A percentile compares a stretch with the other conserved stretches of the same genome.
phyloP scores from a whole-genome alignment of 2,113 vertebrate species.

The Rhinogobius similis region DNA sequence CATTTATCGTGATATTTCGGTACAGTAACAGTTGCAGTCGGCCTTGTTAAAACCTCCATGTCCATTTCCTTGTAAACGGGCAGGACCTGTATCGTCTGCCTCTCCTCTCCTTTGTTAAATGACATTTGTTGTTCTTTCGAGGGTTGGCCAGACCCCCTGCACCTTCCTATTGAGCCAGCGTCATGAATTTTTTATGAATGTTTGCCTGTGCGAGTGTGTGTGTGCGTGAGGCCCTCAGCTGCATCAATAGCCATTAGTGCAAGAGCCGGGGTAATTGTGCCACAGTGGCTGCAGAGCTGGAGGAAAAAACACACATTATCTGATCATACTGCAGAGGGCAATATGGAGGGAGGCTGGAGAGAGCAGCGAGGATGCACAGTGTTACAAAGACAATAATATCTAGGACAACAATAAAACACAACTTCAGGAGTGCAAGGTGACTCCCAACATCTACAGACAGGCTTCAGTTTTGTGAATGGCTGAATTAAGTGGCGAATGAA shows the following conservation, averaged over 20 bases:
- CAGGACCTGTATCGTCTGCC: conserved; percentile 30
- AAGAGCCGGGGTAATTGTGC: conserved; percentile 73
- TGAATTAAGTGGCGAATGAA: not conserved
- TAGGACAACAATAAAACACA: not conserved
- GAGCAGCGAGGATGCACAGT: conserved; percentile 1
- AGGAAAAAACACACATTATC: conserved; percentile 57
- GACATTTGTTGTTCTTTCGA: conserved; percentile 67
- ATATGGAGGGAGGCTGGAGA: conserved; percentile 51
- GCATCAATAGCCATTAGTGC: conserved; percentile 79
- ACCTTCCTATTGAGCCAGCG: conserved; percentile 61
- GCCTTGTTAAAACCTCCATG: not conserved
- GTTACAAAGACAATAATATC: not conserved
- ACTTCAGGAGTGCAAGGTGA: too few species aligned
- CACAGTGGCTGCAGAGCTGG: conserved; percentile 68
- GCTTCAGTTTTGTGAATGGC: not conserved
- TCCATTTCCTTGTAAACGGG: not conserved
- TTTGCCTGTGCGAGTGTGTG: conserved; percentile 57
- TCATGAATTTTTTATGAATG: conserved; percentile 78
- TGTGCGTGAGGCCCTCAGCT: conserved; percentile 43
- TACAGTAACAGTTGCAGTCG: not conserved
- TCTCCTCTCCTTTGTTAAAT: conserved; percentile 50
- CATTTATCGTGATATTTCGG: not conserved
- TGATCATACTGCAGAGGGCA: conserved; percentile 72
- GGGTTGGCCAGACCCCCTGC: conserved; percentile 53
- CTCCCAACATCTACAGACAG: not conserved